Evolutionary conservation across 2,113 vertebrate species (phyloP).

Genomic region (Vireo altiloquus): DNA sequence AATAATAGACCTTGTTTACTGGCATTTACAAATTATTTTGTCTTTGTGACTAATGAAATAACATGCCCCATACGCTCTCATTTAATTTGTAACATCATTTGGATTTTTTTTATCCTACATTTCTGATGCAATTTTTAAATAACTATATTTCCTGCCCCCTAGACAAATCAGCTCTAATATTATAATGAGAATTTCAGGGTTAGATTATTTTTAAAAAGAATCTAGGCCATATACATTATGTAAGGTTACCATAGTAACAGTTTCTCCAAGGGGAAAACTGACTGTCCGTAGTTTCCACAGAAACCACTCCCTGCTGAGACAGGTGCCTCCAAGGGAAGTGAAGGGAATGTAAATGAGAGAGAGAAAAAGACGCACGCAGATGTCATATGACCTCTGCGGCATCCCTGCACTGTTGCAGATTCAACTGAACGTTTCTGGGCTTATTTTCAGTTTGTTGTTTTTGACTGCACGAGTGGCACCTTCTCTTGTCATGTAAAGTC

Average conservation of each 20-base stretch:
- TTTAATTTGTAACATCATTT: background rate
- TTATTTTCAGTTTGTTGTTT: background rate
- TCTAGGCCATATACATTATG: slow-evolving; percentile 60
- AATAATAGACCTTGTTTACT: background rate
- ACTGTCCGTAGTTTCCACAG: slow-evolving; percentile 68
- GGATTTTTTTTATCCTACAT: background rate
- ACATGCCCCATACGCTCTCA: background rate
- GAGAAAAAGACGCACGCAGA: background rate
- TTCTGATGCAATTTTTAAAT: background rate
- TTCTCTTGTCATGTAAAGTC: background rate
- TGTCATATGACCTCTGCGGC: background rate
- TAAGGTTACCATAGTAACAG: slow-evolving; percentile 68
- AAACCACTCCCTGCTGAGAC: slow-evolving; percentile 69
- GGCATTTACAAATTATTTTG: slow-evolving; percentile 16
- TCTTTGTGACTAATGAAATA: background rate
- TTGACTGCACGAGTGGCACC: background rate
- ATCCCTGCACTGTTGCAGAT: background rate
- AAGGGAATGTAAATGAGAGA: slow-evolving; percentile 55
- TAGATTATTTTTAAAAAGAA: slow-evolving; percentile 32
- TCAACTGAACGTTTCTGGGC: background rate
- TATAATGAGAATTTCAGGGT: slow-evolving; percentile 1
- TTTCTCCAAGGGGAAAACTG: slow-evolving; percentile 21
- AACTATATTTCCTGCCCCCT: background rate
- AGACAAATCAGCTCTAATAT: background rate
- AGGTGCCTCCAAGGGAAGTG: slow-evolving; percentile 63